Percentiles rank a stretch among this genome's conserved stretches.
These are phyloP conservation scores for Seriola rivoliana DNA, from an alignment of 2,113 vertebrate genomes.

Conservation along the genomic window DNA sequence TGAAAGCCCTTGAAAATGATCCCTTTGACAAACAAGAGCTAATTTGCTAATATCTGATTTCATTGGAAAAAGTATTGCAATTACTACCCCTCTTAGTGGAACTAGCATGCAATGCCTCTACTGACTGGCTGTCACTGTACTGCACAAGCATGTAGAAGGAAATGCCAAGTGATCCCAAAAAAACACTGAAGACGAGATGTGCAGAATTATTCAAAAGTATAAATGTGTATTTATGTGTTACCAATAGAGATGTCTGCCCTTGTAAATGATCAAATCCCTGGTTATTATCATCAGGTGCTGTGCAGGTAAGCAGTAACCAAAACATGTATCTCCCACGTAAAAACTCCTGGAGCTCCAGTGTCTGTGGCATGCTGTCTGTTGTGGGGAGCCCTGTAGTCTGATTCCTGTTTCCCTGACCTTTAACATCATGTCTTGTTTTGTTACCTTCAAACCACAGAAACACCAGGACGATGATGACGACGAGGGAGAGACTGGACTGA, in stretches of 20 bases:
- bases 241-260: conserved; percentile 54
- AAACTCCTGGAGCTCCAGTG: conserved; percentile 71
- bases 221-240: conserved; percentile 43
- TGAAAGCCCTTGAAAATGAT: neutral
- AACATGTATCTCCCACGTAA: conserved; percentile 61
- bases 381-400: conserved; percentile 51
- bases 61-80: neutral
- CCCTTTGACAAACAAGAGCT: conserved; percentile 9
- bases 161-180: conserved; percentile 44
- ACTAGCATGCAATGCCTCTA: conserved; percentile 74
- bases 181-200: conserved; percentile 27
- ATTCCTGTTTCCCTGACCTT: neutral
- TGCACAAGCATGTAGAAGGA: conserved; percentile 75
- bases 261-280: conserved; percentile 36
- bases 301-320: conserved; percentile 64
- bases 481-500: conserved; percentile 92
- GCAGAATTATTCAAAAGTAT: neutral
- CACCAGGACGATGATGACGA: conserved; percentile 93
- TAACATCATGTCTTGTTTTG: conserved; percentile 25
- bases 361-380: conserved; percentile 84
- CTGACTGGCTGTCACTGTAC: conserved; percentile 71
- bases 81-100: conserved; percentile 54
- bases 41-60: conserved; percentile 8
- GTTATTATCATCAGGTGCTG: conserved; percentile 65
- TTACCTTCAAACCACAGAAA: conserved; percentile 77